A percentile compares a stretch with the other conserved stretches of the same genome.
phyloP scores from a whole-genome alignment of 2,888 invertebrate genomes.

The Lumbricus terrestris region DNA sequence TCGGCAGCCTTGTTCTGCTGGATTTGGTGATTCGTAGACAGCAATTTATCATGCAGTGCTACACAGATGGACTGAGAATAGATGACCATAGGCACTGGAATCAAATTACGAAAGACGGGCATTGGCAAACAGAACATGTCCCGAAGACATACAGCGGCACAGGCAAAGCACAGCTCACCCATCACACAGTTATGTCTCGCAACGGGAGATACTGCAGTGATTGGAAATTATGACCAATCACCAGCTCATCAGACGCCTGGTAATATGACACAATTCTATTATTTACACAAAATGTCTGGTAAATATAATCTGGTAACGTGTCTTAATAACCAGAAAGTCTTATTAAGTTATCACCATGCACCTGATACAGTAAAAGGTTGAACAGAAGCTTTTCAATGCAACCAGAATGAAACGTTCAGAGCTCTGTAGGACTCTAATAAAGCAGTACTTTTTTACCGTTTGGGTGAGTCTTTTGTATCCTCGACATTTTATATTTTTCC shows the following conservation, averaged over 20 bases:
- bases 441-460: too few species aligned
- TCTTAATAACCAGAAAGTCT: background rate
- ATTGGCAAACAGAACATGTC: constrained; percentile 3
- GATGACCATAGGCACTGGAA: background rate
- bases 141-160: background rate
- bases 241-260: background rate
- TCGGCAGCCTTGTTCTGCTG: background rate
- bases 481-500: too few species aligned
- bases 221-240: background rate
- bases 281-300: too few species aligned
- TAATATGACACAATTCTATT: background rate
- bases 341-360: too few species aligned
- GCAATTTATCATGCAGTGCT: background rate
- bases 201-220: background rate
- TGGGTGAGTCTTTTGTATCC: too few species aligned
- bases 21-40: background rate
- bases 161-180: background rate
- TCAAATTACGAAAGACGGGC: background rate
- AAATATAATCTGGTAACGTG: background rate
- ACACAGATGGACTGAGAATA: background rate
- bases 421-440: background rate
- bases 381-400: background rate
- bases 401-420: background rate
- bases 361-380: too few species aligned
- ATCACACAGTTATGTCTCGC: background rate